Base-by-base conservation (phyloP, 23 tunicate genomes). In the Corella eumyota region DNA sequence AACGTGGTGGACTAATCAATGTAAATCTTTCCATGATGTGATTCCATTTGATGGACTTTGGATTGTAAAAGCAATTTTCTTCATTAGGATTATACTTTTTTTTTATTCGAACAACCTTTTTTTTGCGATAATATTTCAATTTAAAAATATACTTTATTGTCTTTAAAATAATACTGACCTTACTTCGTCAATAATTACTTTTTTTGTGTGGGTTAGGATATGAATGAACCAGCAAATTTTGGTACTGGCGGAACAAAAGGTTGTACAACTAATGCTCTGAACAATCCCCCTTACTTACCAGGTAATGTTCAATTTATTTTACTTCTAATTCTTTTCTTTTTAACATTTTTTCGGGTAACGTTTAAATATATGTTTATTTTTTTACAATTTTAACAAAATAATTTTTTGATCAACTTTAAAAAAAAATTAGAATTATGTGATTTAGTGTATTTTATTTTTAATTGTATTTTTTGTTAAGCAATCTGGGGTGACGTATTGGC, bases 171-270 rank as follows among this genome's bases (percentile, higher is more conserved):
- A n/a, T n/a, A n/a, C n/a, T n/a, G n/a, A n/a, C n/a, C n/a, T n/a
- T n/a, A n/a, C n/a, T n/a, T n/a, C n/a, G n/a, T n/a, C n/a, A n/a
- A n/a, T n/a, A n/a, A n/a, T n/a, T n/a, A n/a, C n/a, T n/a, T n/a
- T n/a, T n/a, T n/a, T n/a, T n/a, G n/a, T n/a, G n/a, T 40, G 15
- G 48, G 48, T 40, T 40, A 88, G 96, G 99, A 93, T 55, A 93
- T 93, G 99, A 93, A 93, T 62, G 99, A 93, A 73, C 99, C 99
- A 1, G 95, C 99, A 1, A 93, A 72, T 63, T 93, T 93, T 59
- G 95, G 46, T 3, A 73, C 99, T 26, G 99, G 99, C 20, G 72
- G 99, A 33, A 62, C 54, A 0, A 52, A 50, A 6, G 99, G 99
- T 29, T 93, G 99, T 51, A 64, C 44, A 19, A 33, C 50, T 15